phyloP scores from a whole-genome alignment of 2,797 vertebrate species.

The Telmatherina bonti region DNA sequence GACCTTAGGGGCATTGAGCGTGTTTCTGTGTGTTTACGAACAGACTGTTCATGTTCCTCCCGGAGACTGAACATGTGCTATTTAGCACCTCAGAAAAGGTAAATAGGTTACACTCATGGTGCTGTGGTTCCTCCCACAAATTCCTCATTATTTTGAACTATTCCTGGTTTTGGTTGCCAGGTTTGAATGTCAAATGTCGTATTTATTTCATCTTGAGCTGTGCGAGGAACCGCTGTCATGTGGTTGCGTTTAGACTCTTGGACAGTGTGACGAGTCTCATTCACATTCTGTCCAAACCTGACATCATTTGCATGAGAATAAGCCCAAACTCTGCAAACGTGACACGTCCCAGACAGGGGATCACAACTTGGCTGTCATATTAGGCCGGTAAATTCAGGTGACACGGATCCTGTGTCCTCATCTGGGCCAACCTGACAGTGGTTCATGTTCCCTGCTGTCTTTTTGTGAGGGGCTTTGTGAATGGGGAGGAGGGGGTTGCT shows the following conservation, averaged over 20 bases:
- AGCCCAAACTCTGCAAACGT: slow-evolving; percentile 81
- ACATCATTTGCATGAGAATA: slow-evolving; percentile 86
- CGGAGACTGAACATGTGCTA: slow-evolving; percentile 67
- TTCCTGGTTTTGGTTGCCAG: slow-evolving; percentile 77
- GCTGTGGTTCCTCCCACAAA: slow-evolving; percentile 70
- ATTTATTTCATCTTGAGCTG: slow-evolving; percentile 75
- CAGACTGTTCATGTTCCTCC: slow-evolving; percentile 44
- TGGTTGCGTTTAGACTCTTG: slow-evolving; percentile 69
- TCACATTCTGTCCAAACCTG: slow-evolving; percentile 84
- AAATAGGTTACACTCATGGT: slow-evolving; percentile 75
- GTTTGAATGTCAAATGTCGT: slow-evolving; percentile 83
- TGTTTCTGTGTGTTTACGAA: slow-evolving; percentile 62
- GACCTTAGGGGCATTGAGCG: slow-evolving; percentile 9
- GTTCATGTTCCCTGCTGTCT: slow-evolving; percentile 84
- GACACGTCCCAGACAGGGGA: slow-evolving; percentile 83
- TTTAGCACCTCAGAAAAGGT: slow-evolving; percentile 74
- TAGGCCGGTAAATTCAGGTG: slow-evolving; percentile 86
- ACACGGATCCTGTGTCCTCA: slow-evolving; percentile 85
- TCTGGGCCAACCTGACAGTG: slow-evolving; percentile 86
- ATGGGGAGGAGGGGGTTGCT: slow-evolving; percentile 64
- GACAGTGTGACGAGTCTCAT: slow-evolving; percentile 85
- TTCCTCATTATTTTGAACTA: slow-evolving; percentile 84
- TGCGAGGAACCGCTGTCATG: slow-evolving; percentile 69
- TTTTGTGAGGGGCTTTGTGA: slow-evolving; percentile 82
- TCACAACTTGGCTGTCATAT: slow-evolving; percentile 85